A percentile compares a stretch with the other conserved stretches of the same genome.
phyloP scores from a whole-genome alignment of 2,797 vertebrate species.

The Cryptoblepharus egeriae region DNA sequence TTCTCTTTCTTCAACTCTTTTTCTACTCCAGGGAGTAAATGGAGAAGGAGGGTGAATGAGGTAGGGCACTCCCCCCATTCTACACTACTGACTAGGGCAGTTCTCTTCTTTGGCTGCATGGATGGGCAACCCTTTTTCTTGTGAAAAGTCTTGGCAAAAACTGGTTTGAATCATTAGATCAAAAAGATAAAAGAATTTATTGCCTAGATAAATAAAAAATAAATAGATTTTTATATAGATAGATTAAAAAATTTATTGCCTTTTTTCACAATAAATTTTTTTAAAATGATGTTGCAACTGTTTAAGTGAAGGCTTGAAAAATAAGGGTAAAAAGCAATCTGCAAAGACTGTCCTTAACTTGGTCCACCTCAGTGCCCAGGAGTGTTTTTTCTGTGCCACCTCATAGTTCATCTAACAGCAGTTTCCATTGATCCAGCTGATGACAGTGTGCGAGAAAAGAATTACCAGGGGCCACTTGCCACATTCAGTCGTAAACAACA shows the following conservation, averaged over 20 bases:
- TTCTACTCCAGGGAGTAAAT: too few species aligned
- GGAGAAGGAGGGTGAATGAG: too few species aligned
- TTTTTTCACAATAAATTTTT: neutral
- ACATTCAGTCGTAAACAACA: slow-evolving; percentile 89
- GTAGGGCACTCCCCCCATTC: too few species aligned
- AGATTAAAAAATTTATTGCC: too few species aligned
- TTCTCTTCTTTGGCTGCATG: too few species aligned
- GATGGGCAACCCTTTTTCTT: too few species aligned
- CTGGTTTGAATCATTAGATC: too few species aligned
- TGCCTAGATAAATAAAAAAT: too few species aligned
- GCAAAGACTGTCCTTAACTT: slow-evolving; percentile 72
- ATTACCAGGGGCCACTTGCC: slow-evolving; percentile 83
- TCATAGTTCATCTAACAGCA: slow-evolving; percentile 90
- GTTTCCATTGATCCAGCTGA: slow-evolving; percentile 94
- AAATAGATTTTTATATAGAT: too few species aligned
- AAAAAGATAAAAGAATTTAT: too few species aligned
- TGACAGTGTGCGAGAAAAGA: slow-evolving; percentile 87
- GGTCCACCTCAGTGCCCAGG: slow-evolving; percentile 85
- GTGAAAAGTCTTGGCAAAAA: neutral
- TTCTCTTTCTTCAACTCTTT: too few species aligned
- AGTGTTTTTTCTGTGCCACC: slow-evolving; percentile 86
- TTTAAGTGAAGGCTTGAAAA: neutral
- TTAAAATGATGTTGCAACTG: neutral
- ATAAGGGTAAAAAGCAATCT: neutral
- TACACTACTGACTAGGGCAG: too few species aligned